Conservation (phyloP, 2,888 invertebrate species). For the Ectropis crepuscularia region DNA sequence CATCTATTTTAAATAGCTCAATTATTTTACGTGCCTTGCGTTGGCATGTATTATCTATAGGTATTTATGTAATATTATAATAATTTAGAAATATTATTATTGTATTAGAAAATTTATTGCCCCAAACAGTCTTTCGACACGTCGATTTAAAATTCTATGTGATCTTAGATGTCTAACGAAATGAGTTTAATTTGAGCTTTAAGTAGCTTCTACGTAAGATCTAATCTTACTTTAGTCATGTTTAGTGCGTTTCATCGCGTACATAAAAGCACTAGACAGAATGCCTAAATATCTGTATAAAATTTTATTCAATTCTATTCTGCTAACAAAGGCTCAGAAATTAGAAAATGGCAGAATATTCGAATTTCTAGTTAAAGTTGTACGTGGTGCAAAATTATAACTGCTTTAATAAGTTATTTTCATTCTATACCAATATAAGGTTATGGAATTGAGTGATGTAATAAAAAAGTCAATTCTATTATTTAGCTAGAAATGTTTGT, state of each 20-base stretch:
- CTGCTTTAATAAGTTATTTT: slow-evolving; percentile 5
- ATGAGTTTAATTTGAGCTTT: slow-evolving; percentile 46
- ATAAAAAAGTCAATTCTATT: slow-evolving; percentile 41
- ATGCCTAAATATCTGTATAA: not conserved
- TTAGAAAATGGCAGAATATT: not conserved
- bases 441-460: slow-evolving; percentile 33
- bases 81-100: not conserved
- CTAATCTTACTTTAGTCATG: slow-evolving; percentile 35
- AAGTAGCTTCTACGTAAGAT: slow-evolving; percentile 40
- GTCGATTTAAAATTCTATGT: slow-evolving; percentile 26
- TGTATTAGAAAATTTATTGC: slow-evolving; percentile 13
- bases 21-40: slow-evolving; percentile 63
- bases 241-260: slow-evolving; percentile 4
- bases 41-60: slow-evolving; percentile 34
- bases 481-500: slow-evolving; percentile 32
- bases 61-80: not conserved
- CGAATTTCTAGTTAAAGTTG: slow-evolving; percentile 8
- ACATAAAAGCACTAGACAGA: not conserved
- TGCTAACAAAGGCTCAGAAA: not conserved
- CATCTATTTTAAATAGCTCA: not conserved
- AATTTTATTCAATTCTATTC: not conserved
- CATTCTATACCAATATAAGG: slow-evolving; percentile 16
- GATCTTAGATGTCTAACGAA: slow-evolving; percentile 23
- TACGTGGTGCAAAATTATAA: slow-evolving; percentile 4
- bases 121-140: slow-evolving; percentile 21